phyloP scores from a whole-genome alignment of 30 jellyfish, hydroid and myxozoan species.

The Clytia hemisphaerica region DNA sequence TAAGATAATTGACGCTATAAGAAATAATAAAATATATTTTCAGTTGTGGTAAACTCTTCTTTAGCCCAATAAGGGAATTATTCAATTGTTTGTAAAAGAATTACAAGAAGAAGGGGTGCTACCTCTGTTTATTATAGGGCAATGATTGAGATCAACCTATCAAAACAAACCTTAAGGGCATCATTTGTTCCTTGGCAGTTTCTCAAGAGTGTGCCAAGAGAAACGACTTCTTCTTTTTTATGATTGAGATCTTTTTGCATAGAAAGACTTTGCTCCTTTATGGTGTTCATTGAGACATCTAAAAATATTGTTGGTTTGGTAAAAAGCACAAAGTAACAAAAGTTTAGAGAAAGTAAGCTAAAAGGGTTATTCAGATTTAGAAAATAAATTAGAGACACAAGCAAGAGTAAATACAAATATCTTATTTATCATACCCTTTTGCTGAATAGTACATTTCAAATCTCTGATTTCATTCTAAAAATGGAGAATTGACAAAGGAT shows the following conservation, averaged over 20 bases:
- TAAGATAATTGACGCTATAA: constrained; percentile 47
- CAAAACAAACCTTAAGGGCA: constrained; percentile 2
- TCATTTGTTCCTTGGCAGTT: constrained; percentile 11
- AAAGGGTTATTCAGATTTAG: constrained; percentile 1
- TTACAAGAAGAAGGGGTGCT: background rate
- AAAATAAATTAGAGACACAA: background rate
- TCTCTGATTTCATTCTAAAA: background rate
- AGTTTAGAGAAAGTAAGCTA: background rate
- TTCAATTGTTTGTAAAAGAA: background rate
- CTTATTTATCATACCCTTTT: background rate
- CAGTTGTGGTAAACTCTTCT: background rate
- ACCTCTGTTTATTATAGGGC: background rate
- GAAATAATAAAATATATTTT: background rate
- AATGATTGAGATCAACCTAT: too few relatives aligned
- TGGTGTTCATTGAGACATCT: background rate
- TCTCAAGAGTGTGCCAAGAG: background rate
- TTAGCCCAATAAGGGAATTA: background rate
- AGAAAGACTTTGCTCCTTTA: background rate
- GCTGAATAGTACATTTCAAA: too few relatives aligned
- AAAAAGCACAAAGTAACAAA: background rate
- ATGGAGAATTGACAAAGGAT: background rate
- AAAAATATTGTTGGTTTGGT: background rate
- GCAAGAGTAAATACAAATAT: background rate
- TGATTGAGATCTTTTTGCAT: background rate
- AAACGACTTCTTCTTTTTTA: background rate